A percentile compares a stretch with the other conserved stretches of the same genome.
phyloP scores from a whole-genome alignment of 2,888 invertebrate species.

The Erpobdella octoculata region DNA sequence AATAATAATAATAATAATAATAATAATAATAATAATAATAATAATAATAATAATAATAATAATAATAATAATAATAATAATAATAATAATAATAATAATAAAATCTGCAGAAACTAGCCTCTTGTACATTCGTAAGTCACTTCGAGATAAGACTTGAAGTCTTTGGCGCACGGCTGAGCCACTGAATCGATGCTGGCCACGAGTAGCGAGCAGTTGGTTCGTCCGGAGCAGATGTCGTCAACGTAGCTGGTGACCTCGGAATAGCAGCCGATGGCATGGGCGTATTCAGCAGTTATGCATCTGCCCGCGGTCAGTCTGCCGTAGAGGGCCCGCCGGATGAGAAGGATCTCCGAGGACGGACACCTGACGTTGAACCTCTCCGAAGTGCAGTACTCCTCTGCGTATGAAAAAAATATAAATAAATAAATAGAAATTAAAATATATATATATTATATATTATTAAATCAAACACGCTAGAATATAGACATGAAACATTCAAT shows the following conservation, averaged over 20 bases:
- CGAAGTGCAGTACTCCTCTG: conserved; percentile 35
- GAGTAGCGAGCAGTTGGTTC: conserved; percentile 31
- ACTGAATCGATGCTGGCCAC: conserved; percentile 36
- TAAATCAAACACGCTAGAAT: no score
- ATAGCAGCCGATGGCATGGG: conserved; percentile 35
- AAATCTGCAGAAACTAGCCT: conserved; percentile 25
- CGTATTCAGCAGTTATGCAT: conserved; percentile 37
- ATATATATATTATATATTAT: background rate
- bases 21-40: background rate
- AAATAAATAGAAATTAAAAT: background rate
- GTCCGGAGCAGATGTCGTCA: conserved; percentile 32
- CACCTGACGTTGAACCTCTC: conserved; percentile 35
- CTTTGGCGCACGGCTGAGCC: conserved; percentile 38
- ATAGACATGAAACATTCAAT: no score
- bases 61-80: no score
- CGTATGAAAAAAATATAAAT: background rate
- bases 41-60: background rate
- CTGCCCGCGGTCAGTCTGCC: conserved; percentile 36
- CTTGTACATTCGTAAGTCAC: conserved; percentile 35
- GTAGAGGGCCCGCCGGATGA: conserved; percentile 34
- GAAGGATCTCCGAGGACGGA: conserved; percentile 29
- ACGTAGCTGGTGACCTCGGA: conserved; percentile 35
- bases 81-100: background rate
- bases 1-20: conserved; percentile 3
- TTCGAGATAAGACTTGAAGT: conserved; percentile 38